Percentiles rank a stretch among this genome's conserved stretches.
phyloP scores from a whole-genome alignment of 2,888 invertebrate genomes.

The Drosophila kambysellisi region DNA sequence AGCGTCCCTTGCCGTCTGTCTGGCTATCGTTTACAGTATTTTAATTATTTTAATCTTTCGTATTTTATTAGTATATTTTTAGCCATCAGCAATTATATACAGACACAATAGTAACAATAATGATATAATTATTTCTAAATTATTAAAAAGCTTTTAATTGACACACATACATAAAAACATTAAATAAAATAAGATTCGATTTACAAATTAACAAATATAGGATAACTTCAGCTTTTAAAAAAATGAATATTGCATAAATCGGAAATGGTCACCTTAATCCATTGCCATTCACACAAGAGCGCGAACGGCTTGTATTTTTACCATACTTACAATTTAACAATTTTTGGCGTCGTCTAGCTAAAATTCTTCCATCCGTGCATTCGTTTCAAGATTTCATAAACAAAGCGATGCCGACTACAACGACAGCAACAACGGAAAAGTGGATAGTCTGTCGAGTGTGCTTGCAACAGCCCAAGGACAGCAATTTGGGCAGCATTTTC shows the following conservation, averaged over 20 bases:
- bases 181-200: not conserved
- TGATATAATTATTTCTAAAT: not conserved
- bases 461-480: slow-evolving; percentile 78
- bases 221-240: not conserved
- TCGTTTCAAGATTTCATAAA: slow-evolving; percentile 4
- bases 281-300: slow-evolving; percentile 52
- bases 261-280: slow-evolving; percentile 39
- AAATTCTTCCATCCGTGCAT: slow-evolving; percentile 29
- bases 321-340: slow-evolving; percentile 39
- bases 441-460: slow-evolving; percentile 83
- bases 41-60: slow-evolving; percentile 9
- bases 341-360: slow-evolving; percentile 52
- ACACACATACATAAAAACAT: not conserved
- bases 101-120: not conserved
- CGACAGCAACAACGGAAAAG: slow-evolving; percentile 67
- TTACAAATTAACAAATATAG: not conserved
- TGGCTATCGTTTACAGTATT: slow-evolving; percentile 29
- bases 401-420: slow-evolving; percentile 52
- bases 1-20: slow-evolving; percentile 37
- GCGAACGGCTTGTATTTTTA: slow-evolving; percentile 58
- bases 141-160: not conserved
- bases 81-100: not conserved
- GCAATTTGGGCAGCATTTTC: slow-evolving; percentile 78
- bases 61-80: slow-evolving; percentile 25
- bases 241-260: slow-evolving; percentile 11